Conservation (phyloP, 1,140 invertebrate species). For the Drosophila melanogaster region Release_6_plus_ISO1_MT NT_033779.5:14592001-14592500, state of each 20-base stretch:
- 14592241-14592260: slow-evolving; percentile 36
- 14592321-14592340: not conserved
- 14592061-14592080: not conserved
- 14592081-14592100: slow-evolving; percentile 8
- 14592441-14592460: slow-evolving; percentile 42
- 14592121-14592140: slow-evolving; percentile 20
- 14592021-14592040: not conserved
- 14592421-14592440: slow-evolving; percentile 67
- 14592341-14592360: slow-evolving; percentile 10
- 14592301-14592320: slow-evolving; percentile 50
- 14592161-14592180: slow-evolving; percentile 12
- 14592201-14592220: slow-evolving; percentile 36
- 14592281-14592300: slow-evolving; percentile 61
- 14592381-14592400: slow-evolving; percentile 68
- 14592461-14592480: slow-evolving; percentile 25
- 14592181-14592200: slow-evolving; percentile 13
- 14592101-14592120: slow-evolving; percentile 9
- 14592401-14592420: slow-evolving; percentile 61
- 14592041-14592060: not conserved
- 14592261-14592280: slow-evolving; percentile 41
- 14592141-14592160: slow-evolving; percentile 10
- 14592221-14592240: slow-evolving; percentile 58
- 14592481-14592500: slow-evolving; percentile 63
- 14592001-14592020: not conserved
- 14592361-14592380: slow-evolving; percentile 53